Evolutionary conservation across 1,140 invertebrate species (phyloP), one percentile per base, ranked within the genome.

Genomic region (Drosophila aff.): DNA sequence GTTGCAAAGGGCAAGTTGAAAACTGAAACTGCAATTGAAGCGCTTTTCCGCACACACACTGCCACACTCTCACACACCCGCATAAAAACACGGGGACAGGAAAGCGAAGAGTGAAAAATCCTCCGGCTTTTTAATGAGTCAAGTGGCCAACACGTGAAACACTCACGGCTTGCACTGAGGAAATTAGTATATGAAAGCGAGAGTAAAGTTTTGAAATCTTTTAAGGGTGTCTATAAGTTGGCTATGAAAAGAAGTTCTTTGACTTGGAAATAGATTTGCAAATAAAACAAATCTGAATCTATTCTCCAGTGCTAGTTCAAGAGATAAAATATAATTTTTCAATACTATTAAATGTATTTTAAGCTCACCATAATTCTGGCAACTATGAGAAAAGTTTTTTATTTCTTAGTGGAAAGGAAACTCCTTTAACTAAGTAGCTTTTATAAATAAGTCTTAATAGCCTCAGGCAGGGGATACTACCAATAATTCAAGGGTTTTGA

Each of bases 1-100:
- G 71, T 68, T 61, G 46, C 73, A 76, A 82, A 73, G 66, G 81
- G 68, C 71, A 74, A 85, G 74, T 75, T 84, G 85, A 71, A 89
- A 90, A 76, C 81, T 90, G 85, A 89, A 89, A 85, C 78, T 79
- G 78, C 85, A 90, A 89, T 89, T 87, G 84, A 87, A 89, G 81
- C 84, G 84, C 77, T 85, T 81, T 84, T 71, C 53, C 50, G 18
- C 72, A 76, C 55, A 69, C 57, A 80, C 44, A 53, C 28, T 13
- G 15, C 3, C 13, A 8, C 38, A 23, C 13, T 28, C 33, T n/a
- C n/a, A 23, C 38, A 64, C 63, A 64, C 21, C 52, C 62, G 57
- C 23, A 33, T 21, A 44, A 66, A 66, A 66, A 64, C 58, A 46
- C 36, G 38, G 43, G 59, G 67, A 60, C 58, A 53, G 52, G 28